Evolutionary conservation across 2,113 vertebrate genomes (phyloP).

Genomic region (Nyctibius bracteatus): DNA sequence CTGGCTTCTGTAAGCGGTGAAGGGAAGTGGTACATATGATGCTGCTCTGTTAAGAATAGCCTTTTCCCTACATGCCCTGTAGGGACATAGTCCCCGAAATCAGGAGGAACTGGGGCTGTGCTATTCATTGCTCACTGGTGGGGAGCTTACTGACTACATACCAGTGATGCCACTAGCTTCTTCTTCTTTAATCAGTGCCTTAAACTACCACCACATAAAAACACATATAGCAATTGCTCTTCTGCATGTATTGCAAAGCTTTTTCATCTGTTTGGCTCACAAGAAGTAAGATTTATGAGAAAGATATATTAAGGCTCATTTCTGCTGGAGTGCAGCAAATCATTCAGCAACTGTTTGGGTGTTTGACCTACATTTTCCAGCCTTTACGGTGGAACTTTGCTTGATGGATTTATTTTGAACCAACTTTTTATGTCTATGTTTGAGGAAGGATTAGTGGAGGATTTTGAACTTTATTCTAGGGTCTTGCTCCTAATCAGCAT

Average conservation of each 20-base stretch:
- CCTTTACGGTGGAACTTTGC: not conserved
- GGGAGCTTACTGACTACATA: not conserved
- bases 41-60: not conserved
- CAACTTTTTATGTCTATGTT: not conserved
- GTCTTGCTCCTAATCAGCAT: not conserved
- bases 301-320: not conserved
- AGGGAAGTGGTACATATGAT: not conserved
- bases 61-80: not conserved
- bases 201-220: not conserved
- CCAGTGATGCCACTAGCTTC: not conserved
- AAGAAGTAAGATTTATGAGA: not conserved
- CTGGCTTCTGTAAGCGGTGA: not conserved
- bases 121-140: not conserved
- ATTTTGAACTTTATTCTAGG: not conserved
- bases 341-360: not conserved
- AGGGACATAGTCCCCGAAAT: accelerated
- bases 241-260: not conserved
- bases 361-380: not conserved
- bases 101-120: not conserved
- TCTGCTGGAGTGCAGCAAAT: not conserved
- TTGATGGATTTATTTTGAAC: not conserved
- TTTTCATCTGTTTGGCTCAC: not conserved
- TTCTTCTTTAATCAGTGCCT: not conserved
- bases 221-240: not conserved
- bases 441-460: not conserved